A percentile compares a stretch with the other conserved stretches of the same genome.
Evolutionary conservation across 1,140 invertebrate species (phyloP).

Genomic region (Drosophila nannoptera): DNA sequence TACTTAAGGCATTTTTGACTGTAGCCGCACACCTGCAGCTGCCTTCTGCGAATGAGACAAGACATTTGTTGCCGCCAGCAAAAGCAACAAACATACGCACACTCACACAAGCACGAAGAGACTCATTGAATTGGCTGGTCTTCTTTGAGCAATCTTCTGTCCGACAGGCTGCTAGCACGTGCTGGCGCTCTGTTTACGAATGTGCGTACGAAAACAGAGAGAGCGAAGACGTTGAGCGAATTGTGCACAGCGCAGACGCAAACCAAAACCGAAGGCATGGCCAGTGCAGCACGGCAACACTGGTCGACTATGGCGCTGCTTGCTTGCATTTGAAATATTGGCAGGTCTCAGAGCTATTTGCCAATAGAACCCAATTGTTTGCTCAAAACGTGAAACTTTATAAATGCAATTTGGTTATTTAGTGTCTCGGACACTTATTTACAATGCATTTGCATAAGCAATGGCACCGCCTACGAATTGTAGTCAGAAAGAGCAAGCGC

Average conservation of each 20-base stretch:
- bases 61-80: conserved; percentile 50
- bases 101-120: not conserved
- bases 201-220: conserved; percentile 67
- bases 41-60: conserved; percentile 50
- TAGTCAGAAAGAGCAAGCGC: conserved; percentile 14
- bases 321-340: conserved; percentile 9
- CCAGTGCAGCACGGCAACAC: conserved; percentile 57
- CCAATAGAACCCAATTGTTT: not conserved
- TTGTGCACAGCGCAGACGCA: conserved; percentile 51
- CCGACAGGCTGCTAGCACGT: conserved; percentile 44
- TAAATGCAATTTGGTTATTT: not conserved
- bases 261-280: conserved; percentile 6
- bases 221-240: conserved; percentile 31
- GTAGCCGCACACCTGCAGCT: conserved; percentile 43
- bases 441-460: too few species aligned
- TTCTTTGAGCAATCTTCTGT: too few species aligned
- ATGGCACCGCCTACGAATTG: conserved; percentile 1
- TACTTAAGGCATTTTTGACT: conserved; percentile 60
- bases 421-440: too few species aligned
- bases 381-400: not conserved
- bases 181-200: conserved; percentile 66
- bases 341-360: not conserved
- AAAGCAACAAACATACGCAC: conserved; percentile 40
- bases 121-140: conserved; percentile 8
- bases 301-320: conserved; percentile 9